These are phyloP conservation scores for Drosophila setifemur DNA, from an alignment of 1,140 invertebrate species.

Conservation along the genomic window DNA sequence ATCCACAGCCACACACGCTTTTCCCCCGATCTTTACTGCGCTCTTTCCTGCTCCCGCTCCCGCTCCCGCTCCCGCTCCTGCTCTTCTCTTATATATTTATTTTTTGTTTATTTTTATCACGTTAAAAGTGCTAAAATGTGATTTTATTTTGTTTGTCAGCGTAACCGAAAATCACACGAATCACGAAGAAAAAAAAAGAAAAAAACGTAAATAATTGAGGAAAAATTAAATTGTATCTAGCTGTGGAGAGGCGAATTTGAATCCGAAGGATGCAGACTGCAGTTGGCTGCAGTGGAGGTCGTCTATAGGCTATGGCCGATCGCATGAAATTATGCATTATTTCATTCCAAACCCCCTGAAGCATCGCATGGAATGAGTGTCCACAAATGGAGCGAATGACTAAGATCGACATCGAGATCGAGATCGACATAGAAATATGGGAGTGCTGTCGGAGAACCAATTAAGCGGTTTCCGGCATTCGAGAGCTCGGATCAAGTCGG, in stretches of 20 bases:
- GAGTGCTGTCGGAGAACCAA: slow-evolving; percentile 36
- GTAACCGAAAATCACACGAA: slow-evolving; percentile 29
- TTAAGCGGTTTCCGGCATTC: slow-evolving; percentile 52
- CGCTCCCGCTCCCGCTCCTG: background rate
- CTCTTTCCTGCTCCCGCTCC: background rate
- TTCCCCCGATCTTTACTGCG: too few relatives aligned
- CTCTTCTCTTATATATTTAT: slow-evolving; percentile 21
- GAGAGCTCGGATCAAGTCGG: slow-evolving; percentile 18
- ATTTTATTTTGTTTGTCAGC: slow-evolving; percentile 64
- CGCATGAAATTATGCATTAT: slow-evolving; percentile 2
- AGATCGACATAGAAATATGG: slow-evolving; percentile 33
- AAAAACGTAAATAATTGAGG: slow-evolving; percentile 41
- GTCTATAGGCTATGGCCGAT: slow-evolving; percentile 1
- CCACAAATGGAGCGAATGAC: slow-evolving; percentile 34
- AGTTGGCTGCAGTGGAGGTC: slow-evolving; percentile 66
- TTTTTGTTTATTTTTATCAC: slow-evolving; percentile 77
- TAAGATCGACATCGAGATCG: slow-evolving; percentile 4
- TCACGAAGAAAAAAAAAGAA: slow-evolving; percentile 9
- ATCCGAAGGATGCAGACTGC: slow-evolving; percentile 32
- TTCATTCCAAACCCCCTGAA: slow-evolving; percentile 9
- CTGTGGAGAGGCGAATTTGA: slow-evolving; percentile 9
- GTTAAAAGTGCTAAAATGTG: slow-evolving; percentile 60
- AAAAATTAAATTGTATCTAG: slow-evolving; percentile 26
- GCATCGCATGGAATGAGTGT: slow-evolving; percentile 1
- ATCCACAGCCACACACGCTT: slow-evolving; percentile 10